Base-by-base conservation (phyloP, 2,113 vertebrate genomes). In the Fregata magnificens region DNA sequence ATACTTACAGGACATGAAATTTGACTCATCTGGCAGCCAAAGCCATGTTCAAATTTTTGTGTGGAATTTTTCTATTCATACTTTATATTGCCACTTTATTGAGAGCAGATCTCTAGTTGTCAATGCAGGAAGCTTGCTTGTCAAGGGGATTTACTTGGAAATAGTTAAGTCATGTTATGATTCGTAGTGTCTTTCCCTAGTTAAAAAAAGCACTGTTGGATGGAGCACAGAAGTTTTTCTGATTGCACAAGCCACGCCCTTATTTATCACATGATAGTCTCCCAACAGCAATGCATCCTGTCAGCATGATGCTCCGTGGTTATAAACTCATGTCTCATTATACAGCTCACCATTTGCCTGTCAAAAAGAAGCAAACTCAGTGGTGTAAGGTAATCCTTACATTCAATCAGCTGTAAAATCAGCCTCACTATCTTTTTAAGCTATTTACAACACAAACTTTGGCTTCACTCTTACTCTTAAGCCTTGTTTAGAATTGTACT, bases 101-200 rank as follows among this genome's bases (percentile, higher is more conserved):
- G 61, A 89, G 83, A 95, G 69, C 84, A 84, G 81, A 86, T 69
- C 77, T 67, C 65, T 67, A 63, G 40, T 5, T 93, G 70, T 79
- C 90, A 93, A 6, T 82, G 87, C 73, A 94, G 78, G 78, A 96
- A 91, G 78, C 66, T 76, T 85, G 47, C 53, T 62, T 72, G 44
- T 91, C 61, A 89, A 90, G 81, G 61, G 56, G 66, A 72, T 94
- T 96, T 87, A 72, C 56, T 89, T 82, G 70, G 73, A 92, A 93
- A 86, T 26, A 70, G 50, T 86, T 82, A 81, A 81, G 29, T 80
- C 59, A 13, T 6, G 13, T 86, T 94, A 78, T 17, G 47, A 52
- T 71, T 78, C 0, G 0, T 16, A 22, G 34, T 25, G 34, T 72
- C 44, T 78, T 73, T 86, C 88, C 53, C 31, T 44, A 79, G n/a